These are phyloP conservation scores for Myzus persicae DNA, from an alignment of 1,140 invertebrate species.

Conservation along the genomic window DNA sequence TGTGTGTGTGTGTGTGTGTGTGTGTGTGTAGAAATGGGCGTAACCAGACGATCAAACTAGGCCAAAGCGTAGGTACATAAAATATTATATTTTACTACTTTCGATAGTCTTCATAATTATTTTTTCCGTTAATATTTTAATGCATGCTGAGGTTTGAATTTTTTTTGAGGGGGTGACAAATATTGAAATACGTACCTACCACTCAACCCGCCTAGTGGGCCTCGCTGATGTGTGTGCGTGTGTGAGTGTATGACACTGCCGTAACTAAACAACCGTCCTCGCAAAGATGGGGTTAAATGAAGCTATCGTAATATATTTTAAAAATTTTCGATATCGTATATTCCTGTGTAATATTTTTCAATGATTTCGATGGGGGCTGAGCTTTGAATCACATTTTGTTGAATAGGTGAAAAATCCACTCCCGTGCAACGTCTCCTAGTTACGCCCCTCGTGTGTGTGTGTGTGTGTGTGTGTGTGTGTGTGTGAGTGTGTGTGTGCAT, in stretches of 20 bases:
- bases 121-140: background rate
- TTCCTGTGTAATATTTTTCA: background rate
- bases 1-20: background rate
- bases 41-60: background rate
- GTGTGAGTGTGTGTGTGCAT: background rate
- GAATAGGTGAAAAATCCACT: background rate
- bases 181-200: background rate
- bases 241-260: background rate
- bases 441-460: background rate
- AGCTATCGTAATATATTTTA: background rate
- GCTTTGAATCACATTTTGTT: background rate
- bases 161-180: background rate
- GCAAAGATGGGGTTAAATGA: background rate
- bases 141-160: background rate
- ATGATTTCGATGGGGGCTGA: background rate
- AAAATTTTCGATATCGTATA: background rate
- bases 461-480: background rate
- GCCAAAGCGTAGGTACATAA: background rate
- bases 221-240: background rate
- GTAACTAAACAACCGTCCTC: background rate
- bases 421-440: background rate
- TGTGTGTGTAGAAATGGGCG: background rate
- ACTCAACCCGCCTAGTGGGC: too few species aligned
- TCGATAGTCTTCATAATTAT: background rate
- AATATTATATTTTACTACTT: background rate